phyloP scores from a whole-genome alignment of 2,888 invertebrate species.

The Drosophila birchii region DNA sequence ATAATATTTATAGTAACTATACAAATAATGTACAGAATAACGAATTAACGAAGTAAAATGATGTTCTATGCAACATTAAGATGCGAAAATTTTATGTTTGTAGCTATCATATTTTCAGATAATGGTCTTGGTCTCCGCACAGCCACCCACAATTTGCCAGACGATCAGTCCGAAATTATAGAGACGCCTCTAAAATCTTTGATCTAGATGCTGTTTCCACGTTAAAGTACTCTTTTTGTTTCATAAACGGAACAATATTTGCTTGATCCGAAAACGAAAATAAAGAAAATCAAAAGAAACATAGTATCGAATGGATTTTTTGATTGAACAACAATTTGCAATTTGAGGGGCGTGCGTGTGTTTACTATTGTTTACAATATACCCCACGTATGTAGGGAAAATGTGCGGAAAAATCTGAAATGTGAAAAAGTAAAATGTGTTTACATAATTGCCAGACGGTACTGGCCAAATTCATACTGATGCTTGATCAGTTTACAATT shows the following conservation, averaged over 20 bases:
- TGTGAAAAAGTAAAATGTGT: slow-evolving; percentile 28
- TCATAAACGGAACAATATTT: slow-evolving; percentile 30
- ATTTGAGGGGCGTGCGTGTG: slow-evolving; percentile 4
- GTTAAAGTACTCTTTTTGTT: slow-evolving; percentile 16
- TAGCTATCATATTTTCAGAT: neutral
- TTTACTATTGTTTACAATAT: slow-evolving; percentile 40
- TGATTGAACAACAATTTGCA: slow-evolving; percentile 12
- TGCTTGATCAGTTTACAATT: slow-evolving; percentile 32
- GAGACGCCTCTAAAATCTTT: slow-evolving; percentile 9
- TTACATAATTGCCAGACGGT: slow-evolving; percentile 28
- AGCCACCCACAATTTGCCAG: neutral
- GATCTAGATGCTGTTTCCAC: slow-evolving; percentile 13
- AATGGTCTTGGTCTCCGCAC: neutral
- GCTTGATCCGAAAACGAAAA: slow-evolving; percentile 45
- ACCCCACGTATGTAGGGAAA: neutral
- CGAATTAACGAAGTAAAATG: neutral
- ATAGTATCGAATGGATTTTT: neutral
- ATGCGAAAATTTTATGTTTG: neutral
- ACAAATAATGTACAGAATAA: neutral
- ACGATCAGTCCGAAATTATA: neutral
- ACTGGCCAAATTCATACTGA: slow-evolving; percentile 4
- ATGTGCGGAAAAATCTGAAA: slow-evolving; percentile 14
- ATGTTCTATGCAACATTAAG: neutral
- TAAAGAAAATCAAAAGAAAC: neutral
- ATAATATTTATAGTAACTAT: too few relatives aligned